These are phyloP conservation scores for Philopotamus ludificatus DNA, from an alignment of 1,140 invertebrate species.

Conservation along the genomic window DNA sequence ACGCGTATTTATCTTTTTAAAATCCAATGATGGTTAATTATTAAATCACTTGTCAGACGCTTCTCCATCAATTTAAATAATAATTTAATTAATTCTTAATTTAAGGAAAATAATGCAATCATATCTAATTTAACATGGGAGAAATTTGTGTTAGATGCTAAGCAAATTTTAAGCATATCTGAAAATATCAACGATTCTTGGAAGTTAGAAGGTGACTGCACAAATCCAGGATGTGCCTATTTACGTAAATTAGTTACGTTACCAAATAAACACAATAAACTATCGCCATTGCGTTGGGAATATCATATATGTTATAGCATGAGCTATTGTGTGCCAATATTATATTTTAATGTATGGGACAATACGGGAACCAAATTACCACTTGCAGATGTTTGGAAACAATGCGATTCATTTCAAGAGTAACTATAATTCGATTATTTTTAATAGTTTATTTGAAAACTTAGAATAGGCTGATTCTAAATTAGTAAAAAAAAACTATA, in stretches of 20 bases:
- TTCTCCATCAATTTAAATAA: too few relatives aligned
- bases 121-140: constrained; percentile 32
- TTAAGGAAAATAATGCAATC: too few relatives aligned
- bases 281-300: constrained; percentile 30
- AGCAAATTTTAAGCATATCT: constrained; percentile 19
- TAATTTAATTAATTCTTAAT: too few relatives aligned
- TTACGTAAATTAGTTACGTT: constrained; percentile 16
- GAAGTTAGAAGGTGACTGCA: constrained; percentile 18
- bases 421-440: too few relatives aligned
- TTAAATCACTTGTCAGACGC: too few relatives aligned
- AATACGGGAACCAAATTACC: constrained; percentile 22
- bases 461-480: neutral
- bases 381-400: constrained; percentile 34
- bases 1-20: too few relatives aligned
- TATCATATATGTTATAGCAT: constrained; percentile 36
- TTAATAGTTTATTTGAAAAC: too few relatives aligned
- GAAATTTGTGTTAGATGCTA: constrained; percentile 21
- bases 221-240: constrained; percentile 21
- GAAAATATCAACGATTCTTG: constrained; percentile 26
- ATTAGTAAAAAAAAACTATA: constrained; percentile 1
- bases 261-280: constrained; percentile 1
- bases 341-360: constrained; percentile 39
- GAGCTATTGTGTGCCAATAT: constrained; percentile 34
- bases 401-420: constrained; percentile 17
- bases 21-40: too few relatives aligned